Conservation (phyloP, 2,888 invertebrate genomes). For the Stomorhina lunata region DNA sequence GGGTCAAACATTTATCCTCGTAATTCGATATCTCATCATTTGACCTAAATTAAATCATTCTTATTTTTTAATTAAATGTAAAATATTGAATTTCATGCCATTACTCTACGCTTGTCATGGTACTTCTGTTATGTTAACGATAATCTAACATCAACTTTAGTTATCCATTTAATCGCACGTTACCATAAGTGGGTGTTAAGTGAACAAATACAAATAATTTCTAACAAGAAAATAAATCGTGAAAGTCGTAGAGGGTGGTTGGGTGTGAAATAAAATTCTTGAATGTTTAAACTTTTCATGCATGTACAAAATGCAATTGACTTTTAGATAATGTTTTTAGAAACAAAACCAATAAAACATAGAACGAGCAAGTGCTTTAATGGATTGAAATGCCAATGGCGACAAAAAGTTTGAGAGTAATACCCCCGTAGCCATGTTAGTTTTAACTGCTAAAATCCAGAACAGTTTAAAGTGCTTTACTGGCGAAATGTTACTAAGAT, state of each 20-base stretch:
- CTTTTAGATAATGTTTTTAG: neutral
- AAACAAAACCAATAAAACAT: neutral
- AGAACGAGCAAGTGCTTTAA: no score
- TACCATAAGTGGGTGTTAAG: neutral
- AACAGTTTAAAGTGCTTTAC: neutral
- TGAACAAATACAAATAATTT: neutral
- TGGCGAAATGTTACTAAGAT: neutral
- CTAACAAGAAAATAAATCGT: neutral
- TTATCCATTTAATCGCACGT: no score
- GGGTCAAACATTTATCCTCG: no score
- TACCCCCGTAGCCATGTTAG: neutral
- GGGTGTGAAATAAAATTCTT: neutral
- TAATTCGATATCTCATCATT: no score
- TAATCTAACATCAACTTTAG: neutral
- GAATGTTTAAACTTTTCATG: neutral
- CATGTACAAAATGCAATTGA: neutral
- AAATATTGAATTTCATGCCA: neutral
- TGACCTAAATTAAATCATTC: no score
- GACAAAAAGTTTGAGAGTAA: neutral
- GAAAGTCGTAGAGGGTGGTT: neutral
- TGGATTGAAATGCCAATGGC: conserved; percentile 13
- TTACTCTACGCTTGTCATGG: no score
- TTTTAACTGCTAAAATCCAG: neutral
- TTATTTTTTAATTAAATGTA: neutral
- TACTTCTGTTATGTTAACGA: neutral